Evolutionary conservation across 2,113 vertebrate genomes (phyloP).

Genomic region (Macrotus californicus): DNA sequence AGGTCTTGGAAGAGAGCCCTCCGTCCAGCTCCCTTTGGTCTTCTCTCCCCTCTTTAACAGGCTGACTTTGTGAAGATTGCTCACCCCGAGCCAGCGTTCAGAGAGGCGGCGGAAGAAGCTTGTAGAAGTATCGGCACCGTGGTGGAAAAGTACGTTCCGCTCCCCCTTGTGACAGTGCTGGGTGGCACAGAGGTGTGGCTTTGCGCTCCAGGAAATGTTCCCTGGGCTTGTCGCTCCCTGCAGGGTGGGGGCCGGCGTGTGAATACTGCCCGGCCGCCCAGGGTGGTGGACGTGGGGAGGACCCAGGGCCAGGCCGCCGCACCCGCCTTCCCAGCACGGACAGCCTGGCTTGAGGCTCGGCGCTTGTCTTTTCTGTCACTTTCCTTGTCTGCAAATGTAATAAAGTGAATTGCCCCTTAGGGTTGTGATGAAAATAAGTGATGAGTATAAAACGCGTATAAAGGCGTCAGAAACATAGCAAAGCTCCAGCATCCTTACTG

Average conservation of each 20-base stretch:
- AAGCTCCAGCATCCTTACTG: fast-evolving
- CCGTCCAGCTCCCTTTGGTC: not conserved
- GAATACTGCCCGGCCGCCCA: too few species aligned
- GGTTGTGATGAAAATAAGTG: not conserved
- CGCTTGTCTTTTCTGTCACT: too few species aligned
- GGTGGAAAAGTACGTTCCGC: conserved; percentile 90
- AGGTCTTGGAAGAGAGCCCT: not conserved
- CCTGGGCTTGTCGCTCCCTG: not conserved
- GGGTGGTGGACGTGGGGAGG: fast-evolving
- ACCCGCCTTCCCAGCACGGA: not conserved
- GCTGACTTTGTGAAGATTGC: conserved; percentile 97
- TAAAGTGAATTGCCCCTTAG: too few species aligned
- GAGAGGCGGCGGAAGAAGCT: conserved; percentile 93
- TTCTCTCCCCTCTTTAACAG: conserved; percentile 73
- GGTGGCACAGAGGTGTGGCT: not conserved
- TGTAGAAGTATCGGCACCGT: conserved; percentile 92
- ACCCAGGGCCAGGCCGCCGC: not conserved
- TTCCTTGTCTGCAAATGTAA: not conserved
- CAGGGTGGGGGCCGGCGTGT: not conserved
- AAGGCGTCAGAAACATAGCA: fast-evolving
- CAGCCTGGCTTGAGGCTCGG: fast-evolving
- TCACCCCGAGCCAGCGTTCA: conserved; percentile 90
- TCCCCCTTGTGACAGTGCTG: fast-evolving
- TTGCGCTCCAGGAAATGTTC: not conserved
- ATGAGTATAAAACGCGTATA: not conserved